Evolutionary conservation across 2,797 vertebrate genomes (phyloP), one percentile per base, ranked within the genome.

Genomic region (Strix occidentalis): DNA sequence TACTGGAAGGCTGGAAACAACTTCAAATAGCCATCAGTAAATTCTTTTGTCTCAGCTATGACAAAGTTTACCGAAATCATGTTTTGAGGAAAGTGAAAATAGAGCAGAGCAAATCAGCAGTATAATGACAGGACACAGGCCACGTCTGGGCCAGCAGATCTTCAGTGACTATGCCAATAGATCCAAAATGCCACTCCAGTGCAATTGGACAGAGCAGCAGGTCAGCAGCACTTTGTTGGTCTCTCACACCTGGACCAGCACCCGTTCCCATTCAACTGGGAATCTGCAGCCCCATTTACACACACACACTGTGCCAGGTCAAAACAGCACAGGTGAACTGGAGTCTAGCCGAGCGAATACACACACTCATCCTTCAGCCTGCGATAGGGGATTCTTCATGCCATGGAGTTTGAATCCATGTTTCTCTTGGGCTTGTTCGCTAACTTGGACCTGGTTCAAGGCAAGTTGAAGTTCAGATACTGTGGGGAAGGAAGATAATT

Each of bases 381-480:
- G 72, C 31, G 41, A 31, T 6, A 4, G 31, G 46, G 15, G 17
- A 51, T 69, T 13, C 58, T 45, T 65, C 51, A 1, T 4, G 2
- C 60, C 29, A 1, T 0, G 2, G 19, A 31, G 33, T 21, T 28
- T 9, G 37, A 81, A 26, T 39, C 66, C 18, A 12, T 76, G 54
- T 86, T 96, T 93, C 84, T 70, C 63, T 85, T 78, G 82, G 94
- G 74, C 58, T 82, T n/a, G 37, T 58, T 71, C 64, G 82, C 56
- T 51, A 28, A 10, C 91, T 84, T 19, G 23, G 91, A 82, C 43
- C 45, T 41, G 65, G 91, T 92, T 97, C 96, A 94, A 95, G 95
- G 95, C 76, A 39, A 94, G 90, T 48, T 79, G 81, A 88, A 91
- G 80, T 84, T 83, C 95, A 79, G 94, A 95, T 93, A 43, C 90